Percentiles rank a stretch among this genome's conserved stretches.
Conservation (phyloP, 1,140 invertebrate species). For the Drosophila seguyi region DNA sequence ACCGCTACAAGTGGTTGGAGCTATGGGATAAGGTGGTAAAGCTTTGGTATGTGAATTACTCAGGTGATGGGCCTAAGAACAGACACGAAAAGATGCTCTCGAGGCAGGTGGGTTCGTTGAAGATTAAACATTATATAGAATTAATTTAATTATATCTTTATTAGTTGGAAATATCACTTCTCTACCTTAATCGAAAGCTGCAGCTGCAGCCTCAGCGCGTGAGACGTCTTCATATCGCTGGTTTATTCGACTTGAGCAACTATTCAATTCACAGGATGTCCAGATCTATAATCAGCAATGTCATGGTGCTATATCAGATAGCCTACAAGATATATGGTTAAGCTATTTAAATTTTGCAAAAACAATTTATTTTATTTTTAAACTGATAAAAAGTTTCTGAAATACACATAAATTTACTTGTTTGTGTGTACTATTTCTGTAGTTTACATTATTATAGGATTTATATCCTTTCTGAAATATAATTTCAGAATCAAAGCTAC, state of each 20-base stretch:
- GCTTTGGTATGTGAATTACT: conserved; percentile 2
- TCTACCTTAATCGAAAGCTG: conserved; percentile 38
- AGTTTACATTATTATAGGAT: neutral
- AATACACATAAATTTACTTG: neutral
- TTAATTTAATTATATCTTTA: neutral
- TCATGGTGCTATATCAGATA: conserved; percentile 62
- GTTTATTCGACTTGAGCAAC: conserved; percentile 57
- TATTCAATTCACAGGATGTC: conserved; percentile 18
- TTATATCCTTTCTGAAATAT: neutral
- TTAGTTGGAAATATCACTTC: conserved; percentile 54
- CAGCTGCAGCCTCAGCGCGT: conserved; percentile 37
- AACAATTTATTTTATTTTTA: neutral
- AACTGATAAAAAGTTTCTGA: neutral
- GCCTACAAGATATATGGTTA: conserved; percentile 66
- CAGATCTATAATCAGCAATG: conserved; percentile 47
- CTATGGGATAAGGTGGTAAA: conserved; percentile 8
- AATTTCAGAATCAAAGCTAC: neutral
- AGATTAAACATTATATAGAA: neutral
- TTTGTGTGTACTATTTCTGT: neutral
- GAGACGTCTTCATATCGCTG: conserved; percentile 49
- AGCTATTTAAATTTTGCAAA: neutral
- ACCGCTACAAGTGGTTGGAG: conserved; percentile 13
- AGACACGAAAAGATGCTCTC: neutral
- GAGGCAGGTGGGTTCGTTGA: conserved; percentile 25
- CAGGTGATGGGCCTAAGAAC: neutral